Conservation (phyloP, 2,113 vertebrate genomes). For the Thryonomys swinderianus region DNA sequence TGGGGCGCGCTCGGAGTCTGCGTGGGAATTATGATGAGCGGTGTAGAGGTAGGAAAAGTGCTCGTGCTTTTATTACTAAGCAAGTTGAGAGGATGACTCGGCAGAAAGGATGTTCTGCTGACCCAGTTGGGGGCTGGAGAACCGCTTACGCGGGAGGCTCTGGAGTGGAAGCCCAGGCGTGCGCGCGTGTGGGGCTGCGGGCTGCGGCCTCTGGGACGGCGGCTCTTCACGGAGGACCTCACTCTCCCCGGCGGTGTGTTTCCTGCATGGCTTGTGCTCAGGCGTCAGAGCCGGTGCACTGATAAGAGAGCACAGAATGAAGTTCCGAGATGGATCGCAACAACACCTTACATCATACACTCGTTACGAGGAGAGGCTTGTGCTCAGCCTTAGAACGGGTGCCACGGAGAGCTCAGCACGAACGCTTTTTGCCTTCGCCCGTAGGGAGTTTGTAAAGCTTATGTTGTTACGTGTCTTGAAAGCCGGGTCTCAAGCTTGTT, state of each 20-base stretch:
- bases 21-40: not conserved
- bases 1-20: not conserved
- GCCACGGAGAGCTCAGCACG: not conserved
- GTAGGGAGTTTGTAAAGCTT: constrained; percentile 46
- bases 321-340: constrained; percentile 54
- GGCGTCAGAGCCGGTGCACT: not conserved
- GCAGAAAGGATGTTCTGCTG: constrained; percentile 56
- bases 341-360: constrained; percentile 48
- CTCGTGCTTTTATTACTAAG: not conserved
- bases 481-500: not conserved
- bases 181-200: not conserved
- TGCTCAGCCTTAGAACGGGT: constrained; percentile 62
- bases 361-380: constrained; percentile 35
- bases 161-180: not conserved
- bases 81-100: constrained; percentile 65
- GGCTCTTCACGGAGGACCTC: constrained; percentile 40
- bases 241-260: constrained; percentile 16
- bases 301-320: constrained; percentile 56
- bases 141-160: not conserved
- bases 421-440: constrained; percentile 36
- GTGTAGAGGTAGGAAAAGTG: constrained; percentile 13
- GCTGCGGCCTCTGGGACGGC: not conserved
- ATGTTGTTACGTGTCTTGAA: not conserved
- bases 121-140: constrained; percentile 66
- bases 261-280: constrained; percentile 53